A percentile compares a stretch with the other conserved stretches of the same genome.
These are phyloP conservation scores for Ailuropoda melanoleuca DNA, from an alignment of 2,113 vertebrate species.

Conservation along the genomic window DNA sequence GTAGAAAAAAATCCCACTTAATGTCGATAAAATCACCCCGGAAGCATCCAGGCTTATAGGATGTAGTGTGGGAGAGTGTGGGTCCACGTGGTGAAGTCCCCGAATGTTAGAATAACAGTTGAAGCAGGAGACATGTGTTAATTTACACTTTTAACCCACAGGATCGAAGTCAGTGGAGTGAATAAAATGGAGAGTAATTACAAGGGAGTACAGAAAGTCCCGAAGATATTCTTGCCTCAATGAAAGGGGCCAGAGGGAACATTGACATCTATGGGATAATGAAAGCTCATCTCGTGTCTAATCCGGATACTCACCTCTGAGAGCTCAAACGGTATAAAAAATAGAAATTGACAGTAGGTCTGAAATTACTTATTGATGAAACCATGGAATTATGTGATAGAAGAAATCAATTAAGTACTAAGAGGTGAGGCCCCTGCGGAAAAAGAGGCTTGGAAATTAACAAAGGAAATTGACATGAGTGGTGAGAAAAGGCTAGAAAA, in stretches of 20 bases:
- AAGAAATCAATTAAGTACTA: constrained; percentile 71
- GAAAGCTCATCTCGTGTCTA: constrained; percentile 19
- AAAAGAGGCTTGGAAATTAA: constrained; percentile 58
- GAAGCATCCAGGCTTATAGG: rapidly evolving
- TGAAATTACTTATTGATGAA: constrained; percentile 76
- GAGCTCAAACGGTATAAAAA: constrained; percentile 63
- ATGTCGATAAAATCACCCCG: background rate
- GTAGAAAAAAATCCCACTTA: background rate
- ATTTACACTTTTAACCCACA: constrained; percentile 36
- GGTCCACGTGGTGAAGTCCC: background rate
- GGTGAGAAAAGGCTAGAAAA: constrained; percentile 57
- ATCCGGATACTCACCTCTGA: background rate
- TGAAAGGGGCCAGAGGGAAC: background rate
- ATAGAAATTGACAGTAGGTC: constrained; percentile 67
- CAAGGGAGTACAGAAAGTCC: background rate
- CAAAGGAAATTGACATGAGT: constrained; percentile 61
- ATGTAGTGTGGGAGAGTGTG: rapidly evolving
- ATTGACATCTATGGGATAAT: constrained; percentile 6
- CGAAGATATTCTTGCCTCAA: background rate
- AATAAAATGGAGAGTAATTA: background rate
- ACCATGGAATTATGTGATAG: constrained; percentile 66
- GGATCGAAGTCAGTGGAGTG: constrained; percentile 35
- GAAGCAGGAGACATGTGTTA: background rate
- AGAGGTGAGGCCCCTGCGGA: constrained; percentile 59
- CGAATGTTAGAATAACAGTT: background rate